phyloP scores from a whole-genome alignment of 2,797 vertebrate genomes.

The Sebastes minor region DNA sequence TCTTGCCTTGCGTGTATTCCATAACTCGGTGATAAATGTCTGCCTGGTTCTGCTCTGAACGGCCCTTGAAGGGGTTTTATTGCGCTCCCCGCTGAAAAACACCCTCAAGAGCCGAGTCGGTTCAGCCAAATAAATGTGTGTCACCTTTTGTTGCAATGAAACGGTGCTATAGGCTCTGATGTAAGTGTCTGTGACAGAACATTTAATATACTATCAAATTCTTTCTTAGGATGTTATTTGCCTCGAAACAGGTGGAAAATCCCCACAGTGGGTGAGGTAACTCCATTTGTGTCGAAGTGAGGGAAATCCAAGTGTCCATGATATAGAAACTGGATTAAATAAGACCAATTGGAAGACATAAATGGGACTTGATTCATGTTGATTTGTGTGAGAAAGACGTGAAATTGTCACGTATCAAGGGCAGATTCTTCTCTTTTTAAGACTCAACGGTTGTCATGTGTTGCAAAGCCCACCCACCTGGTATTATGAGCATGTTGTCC shows the following conservation, averaged over 20 bases:
- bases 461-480: constrained; percentile 13
- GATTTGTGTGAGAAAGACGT: neutral
- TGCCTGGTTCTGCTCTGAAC: constrained; percentile 1
- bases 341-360: neutral
- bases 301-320: neutral
- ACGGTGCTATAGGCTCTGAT: constrained; percentile 25
- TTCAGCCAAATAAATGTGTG: constrained; percentile 37
- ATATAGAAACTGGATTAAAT: neutral
- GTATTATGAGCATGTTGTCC: neutral
- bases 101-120: constrained; percentile 14
- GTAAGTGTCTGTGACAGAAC: constrained; percentile 39
- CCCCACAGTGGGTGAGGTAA: neutral
- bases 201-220: constrained; percentile 48
- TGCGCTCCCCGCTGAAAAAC: constrained; percentile 20
- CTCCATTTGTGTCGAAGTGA: constrained; percentile 14
- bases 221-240: constrained; percentile 23
- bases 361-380: neutral
- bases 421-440: neutral
- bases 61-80: constrained; percentile 37
- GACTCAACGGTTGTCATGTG: neutral
- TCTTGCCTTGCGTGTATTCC: constrained; percentile 31
- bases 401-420: neutral
- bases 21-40: constrained; percentile 53
- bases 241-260: constrained; percentile 18
- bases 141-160: constrained; percentile 38